These are phyloP conservation scores for Pseudorhiza aurosa DNA, from an alignment of 30 jellyfish, hydroid and myxozoan genomes.

Conservation along the genomic window DNA sequence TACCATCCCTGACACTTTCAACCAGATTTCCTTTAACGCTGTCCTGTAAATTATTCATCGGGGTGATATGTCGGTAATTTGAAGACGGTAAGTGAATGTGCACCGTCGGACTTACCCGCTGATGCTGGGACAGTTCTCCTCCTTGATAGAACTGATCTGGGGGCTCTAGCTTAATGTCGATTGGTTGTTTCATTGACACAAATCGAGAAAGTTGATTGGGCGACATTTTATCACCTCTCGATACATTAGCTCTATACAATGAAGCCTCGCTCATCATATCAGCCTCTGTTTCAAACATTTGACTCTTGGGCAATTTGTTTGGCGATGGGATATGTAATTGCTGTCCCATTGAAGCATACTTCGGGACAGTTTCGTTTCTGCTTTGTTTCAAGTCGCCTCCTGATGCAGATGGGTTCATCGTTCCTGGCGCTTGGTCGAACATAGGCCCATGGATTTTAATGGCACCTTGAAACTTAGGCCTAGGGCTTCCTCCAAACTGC, in stretches of 20 bases:
- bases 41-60: conserved; percentile 1
- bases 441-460: conserved; percentile 70
- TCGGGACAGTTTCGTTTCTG: neutral
- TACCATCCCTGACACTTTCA: conserved; percentile 1
- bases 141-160: conserved; percentile 48
- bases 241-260: conserved; percentile 26
- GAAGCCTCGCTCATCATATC: conserved; percentile 14
- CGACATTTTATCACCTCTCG: conserved; percentile 5
- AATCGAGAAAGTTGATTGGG: conserved; percentile 24
- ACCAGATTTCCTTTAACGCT: neutral
- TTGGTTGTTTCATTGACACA: conserved; percentile 18
- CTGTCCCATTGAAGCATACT: conserved; percentile 9
- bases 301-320: neutral
- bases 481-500: neutral
- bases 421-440: conserved; percentile 71
- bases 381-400: conserved; percentile 12
- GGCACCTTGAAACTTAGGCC: conserved; percentile 43
- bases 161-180: conserved; percentile 50
- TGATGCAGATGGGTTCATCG: conserved; percentile 51
- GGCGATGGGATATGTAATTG: conserved; percentile 43
- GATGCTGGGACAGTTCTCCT: conserved; percentile 16
- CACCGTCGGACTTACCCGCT: conserved; percentile 26
- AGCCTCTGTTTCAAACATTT: conserved; percentile 10
- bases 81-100: conserved; percentile 57
- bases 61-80: neutral